Evolutionary conservation across 1,140 invertebrate genomes (phyloP), one percentile per base, ranked within the genome.

Genomic region (Lycorma delicatula): DNA sequence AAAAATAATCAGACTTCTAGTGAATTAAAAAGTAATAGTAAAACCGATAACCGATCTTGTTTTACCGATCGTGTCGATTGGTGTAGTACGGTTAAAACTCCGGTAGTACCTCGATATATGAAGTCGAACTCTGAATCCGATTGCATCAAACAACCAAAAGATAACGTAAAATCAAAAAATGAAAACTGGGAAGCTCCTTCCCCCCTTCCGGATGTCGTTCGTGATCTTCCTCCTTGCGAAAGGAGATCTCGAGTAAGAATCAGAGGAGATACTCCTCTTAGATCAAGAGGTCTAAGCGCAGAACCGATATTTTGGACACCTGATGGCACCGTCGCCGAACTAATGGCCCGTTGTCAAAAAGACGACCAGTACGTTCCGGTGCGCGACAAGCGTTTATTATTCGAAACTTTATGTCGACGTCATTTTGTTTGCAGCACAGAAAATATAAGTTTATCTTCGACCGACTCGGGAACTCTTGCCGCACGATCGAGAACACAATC

Each of bases 291-390:
- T 20, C 51, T 48, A 25, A 65, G 16, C 22, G 53, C 36, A 16
- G 51, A 27, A 18, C 20, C 27, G 31, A 41, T 38, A 13, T 44
- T 7, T 25, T 54, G 31, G 47, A 56, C 48, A 1, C 58, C 60
- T 41, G 72, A 77, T 38, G 70, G 74, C 22, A 73, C 72, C 13
- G 74, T 81, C 0, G 78, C 78, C 6, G 66, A 68, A 3, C 65
- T 81, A 2, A 59, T 79, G 28, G 74, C 77, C 26, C 72, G 75
- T 34, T 81, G 79, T 57, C 80, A 81, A 63, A 77, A 78, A 64
- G 72, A 73, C 3, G 78, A 80, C 46, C 77, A 72, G 44, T 81
- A 81, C 63, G 79, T 81, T 4, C 78, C 80, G 0, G 80, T 82
- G 0, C 75, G 75, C 53, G 79, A 81, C 59, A 81, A 81, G 61